A percentile compares a stretch with the other conserved stretches of the same genome.
These are phyloP conservation scores for Labeo catla DNA, from an alignment of 2,113 vertebrate genomes.

Conservation along the genomic window DNA sequence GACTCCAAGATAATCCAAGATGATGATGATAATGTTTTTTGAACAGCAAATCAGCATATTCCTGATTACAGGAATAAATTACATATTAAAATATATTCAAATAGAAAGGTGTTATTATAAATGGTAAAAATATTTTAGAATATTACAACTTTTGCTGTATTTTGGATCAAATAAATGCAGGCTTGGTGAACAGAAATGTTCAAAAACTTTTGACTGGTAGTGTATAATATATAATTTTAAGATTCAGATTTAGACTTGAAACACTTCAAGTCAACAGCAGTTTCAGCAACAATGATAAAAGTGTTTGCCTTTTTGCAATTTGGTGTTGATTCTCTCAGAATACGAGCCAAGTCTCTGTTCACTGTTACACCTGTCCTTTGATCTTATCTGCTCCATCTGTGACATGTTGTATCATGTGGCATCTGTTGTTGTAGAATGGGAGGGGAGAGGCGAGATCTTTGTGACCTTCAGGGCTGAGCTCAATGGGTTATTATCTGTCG, in stretches of 20 bases:
- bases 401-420: constrained; percentile 48
- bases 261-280: neutral
- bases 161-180: too few relatives aligned
- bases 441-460: constrained; percentile 2
- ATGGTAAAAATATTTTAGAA: too few relatives aligned
- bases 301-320: neutral
- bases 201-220: too few relatives aligned
- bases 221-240: too few relatives aligned
- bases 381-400: constrained; percentile 40
- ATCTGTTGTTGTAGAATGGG: constrained; percentile 38
- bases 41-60: too few relatives aligned
- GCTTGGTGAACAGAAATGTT: too few relatives aligned
- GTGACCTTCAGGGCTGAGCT: constrained; percentile 31
- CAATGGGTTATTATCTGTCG: constrained; percentile 46
- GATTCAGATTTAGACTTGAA: neutral
- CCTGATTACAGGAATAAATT: too few relatives aligned
- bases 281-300: neutral
- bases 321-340: neutral
- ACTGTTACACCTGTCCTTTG: constrained; percentile 36
- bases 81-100: too few relatives aligned
- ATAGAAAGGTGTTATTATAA: too few relatives aligned
- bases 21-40: too few relatives aligned
- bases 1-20: too few relatives aligned
- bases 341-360: neutral
- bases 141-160: too few relatives aligned